Conservation (phyloP, 2,113 vertebrate species). For the Centropus unirufus region DNA sequence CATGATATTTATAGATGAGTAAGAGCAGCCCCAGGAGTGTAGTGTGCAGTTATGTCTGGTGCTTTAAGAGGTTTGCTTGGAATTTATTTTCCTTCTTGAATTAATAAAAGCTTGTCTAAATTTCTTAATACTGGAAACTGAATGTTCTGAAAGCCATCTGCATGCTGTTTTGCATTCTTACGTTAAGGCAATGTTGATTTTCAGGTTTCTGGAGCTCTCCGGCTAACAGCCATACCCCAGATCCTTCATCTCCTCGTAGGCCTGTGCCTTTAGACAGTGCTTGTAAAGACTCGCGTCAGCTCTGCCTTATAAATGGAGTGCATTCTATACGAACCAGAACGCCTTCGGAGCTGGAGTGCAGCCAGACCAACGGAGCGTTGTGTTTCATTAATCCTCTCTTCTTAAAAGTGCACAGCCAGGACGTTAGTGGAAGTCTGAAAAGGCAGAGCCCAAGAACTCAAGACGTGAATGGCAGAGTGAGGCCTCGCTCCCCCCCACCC, state of each 20-base stretch:
- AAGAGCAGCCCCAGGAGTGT: neutral
- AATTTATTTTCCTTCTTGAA: neutral
- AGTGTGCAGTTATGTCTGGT: neutral
- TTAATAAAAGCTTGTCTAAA: neutral
- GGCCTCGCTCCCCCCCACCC: conserved; percentile 81
- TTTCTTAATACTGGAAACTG: neutral
- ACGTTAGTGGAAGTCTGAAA: conserved; percentile 71
- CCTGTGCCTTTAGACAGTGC: conserved; percentile 73
- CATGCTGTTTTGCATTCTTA: conserved; percentile 73
- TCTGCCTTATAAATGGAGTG: conserved; percentile 84
- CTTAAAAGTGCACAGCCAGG: conserved; percentile 87
- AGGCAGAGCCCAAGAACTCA: conserved; percentile 58
- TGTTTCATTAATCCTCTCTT: conserved; percentile 95
- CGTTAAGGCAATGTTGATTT: conserved; percentile 75
- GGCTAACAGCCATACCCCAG: conserved; percentile 77
- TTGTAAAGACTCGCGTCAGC: conserved; percentile 74
- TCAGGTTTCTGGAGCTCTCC: conserved; percentile 92
- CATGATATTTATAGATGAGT: neutral
- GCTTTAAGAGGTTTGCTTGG: conserved; percentile 4
- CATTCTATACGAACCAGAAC: conserved; percentile 83
- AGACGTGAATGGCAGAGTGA: conserved; percentile 71
- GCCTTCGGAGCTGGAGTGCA: conserved; percentile 81
- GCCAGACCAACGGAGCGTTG: conserved; percentile 85
- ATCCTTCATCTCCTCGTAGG: conserved; percentile 74
- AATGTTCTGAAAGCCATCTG: conserved; percentile 23